Base-by-base conservation (phyloP, 2,797 vertebrate genomes). In the Schizopygopsis pylzovi region DNA sequence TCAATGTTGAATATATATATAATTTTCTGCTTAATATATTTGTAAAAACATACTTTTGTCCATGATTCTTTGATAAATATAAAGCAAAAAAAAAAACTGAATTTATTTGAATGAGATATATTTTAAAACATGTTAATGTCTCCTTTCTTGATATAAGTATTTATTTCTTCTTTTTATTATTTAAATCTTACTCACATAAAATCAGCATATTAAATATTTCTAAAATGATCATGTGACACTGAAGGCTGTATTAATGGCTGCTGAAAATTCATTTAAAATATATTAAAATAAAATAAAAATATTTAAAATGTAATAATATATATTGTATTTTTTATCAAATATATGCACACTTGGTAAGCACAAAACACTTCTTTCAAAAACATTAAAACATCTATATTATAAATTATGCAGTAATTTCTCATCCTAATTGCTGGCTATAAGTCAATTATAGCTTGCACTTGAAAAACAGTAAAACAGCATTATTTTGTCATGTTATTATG, bases 381-480 rank as follows among this genome's bases (percentile, higher is more conserved):
- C n/a, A 61, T 11, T n/a, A 5, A 25, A 61, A 25, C 13, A 28
- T 28, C 25, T 15, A 63, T 65, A 65, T 65, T 33, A 6, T 33
- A 65, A 33, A 65, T 65, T 33, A 16, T 65, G 16, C 13, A 65
- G 15, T 28, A 15, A 65, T 28, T 63, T 47, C 1, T 84, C 77
- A 86, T 87, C 87, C 87, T 76, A 89, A 89, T 83, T 85, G 83
- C 10, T 39, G 10, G 28, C 33, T 59, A 73, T 78, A 68, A 79
- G 85, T 80, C 43, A 81, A 75, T 75, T 80, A 49, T 61, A 84
- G 78, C 43, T 85, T 65, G 54, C 76, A 72, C 86, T 33, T 33
- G 33, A 33, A 33, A 33, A 33, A 33, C 33, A 33, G 47, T 39
- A 59, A 22, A 70, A 61, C 39, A 28, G 65, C 43, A 25, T 67